These are phyloP conservation scores for Lycopodina hypogea DNA, from an alignment of 37 sponge, comb jelly and placozoan genomes.

Conservation along the genomic window DNA sequence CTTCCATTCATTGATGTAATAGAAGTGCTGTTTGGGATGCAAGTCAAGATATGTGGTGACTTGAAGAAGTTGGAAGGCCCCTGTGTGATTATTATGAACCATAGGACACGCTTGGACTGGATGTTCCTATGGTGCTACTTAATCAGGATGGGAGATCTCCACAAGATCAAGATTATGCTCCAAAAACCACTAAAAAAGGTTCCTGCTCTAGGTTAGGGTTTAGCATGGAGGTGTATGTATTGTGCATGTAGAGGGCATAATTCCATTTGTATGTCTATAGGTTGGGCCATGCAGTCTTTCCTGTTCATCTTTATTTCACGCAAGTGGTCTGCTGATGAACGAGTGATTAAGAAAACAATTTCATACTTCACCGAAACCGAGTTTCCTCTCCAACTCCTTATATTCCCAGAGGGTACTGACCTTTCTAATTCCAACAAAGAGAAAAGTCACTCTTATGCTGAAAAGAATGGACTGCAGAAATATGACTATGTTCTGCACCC, in stretches of 20 bases:
- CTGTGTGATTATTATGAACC: constrained; percentile 85
- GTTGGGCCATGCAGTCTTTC: constrained; percentile 81
- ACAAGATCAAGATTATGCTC: constrained; percentile 65
- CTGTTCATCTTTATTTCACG: constrained; percentile 77
- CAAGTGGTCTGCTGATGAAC: constrained; percentile 78
- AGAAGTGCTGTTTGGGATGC: constrained; percentile 78
- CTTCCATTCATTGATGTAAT: background rate
- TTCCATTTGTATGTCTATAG: constrained; percentile 15
- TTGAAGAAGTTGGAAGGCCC: constrained; percentile 42
- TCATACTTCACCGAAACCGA: constrained; percentile 46
- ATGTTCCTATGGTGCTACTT: constrained; percentile 80
- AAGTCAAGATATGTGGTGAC: constrained; percentile 74
- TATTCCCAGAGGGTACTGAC: constrained; percentile 97
- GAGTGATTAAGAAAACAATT: constrained; percentile 30
- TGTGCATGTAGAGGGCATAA: background rate
- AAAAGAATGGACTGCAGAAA: constrained; percentile 56
- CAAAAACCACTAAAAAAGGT: constrained; percentile 71
- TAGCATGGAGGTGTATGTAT: background rate
- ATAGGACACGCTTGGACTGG: constrained; percentile 94
- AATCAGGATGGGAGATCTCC: constrained; percentile 47
- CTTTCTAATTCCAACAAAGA: constrained; percentile 53
- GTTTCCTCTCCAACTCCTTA: constrained; percentile 75
- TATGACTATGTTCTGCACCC: constrained; percentile 87
- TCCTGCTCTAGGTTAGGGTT: constrained; percentile 69
- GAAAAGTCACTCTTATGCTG: constrained; percentile 61